Evolutionary conservation across 1,140 invertebrate genomes (phyloP), one percentile per base, ranked within the genome.

Genomic region (Mercenaria mercenaria): DNA sequence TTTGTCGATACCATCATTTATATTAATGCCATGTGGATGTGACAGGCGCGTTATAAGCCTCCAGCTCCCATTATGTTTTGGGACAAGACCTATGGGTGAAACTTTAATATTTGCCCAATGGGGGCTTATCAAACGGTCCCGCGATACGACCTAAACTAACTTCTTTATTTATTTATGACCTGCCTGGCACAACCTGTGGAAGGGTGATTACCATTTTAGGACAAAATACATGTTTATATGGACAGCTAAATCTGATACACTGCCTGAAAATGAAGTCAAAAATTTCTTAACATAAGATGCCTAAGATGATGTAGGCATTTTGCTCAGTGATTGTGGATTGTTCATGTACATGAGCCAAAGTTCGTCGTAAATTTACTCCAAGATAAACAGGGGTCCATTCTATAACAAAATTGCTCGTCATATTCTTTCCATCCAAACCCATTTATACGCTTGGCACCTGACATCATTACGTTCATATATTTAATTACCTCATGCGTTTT

Each of bases 1-100:
- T n/a, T n/a, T n/a, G n/a, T 88, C 82, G 13, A 91, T 92, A 50
- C 86, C 72, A 26, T 86, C 86, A 67, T 91, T 92, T 13, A 91
- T 29, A 20, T 52, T 59, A 20, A 47, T 23, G 1, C 80, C 80
- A 20, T 84, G 32, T 10, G 87, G 86, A 64, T 74, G 84, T 4
- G 86, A 89, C 39, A 89, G 26, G 64, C 89, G 80, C 20, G 82
- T 32, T 26, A 91, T 90, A 1, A 90, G 1, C n/a, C n/a, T n/a
- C n/a, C n/a, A n/a, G n/a, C n/a, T n/a, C n/a, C n/a, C n/a, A n/a
- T n/a, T n/a, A n/a, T n/a, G n/a, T n/a, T n/a, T n/a, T n/a, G n/a
- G n/a, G n/a, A n/a, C n/a, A n/a, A n/a, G n/a, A n/a, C n/a, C n/a
- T n/a, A n/a, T n/a, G 20, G n/a, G n/a, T n/a, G n/a, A n/a, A n/a